These are phyloP conservation scores for Agrilus mali DNA, from an alignment of 2,888 invertebrate species.

Conservation along the genomic window DNA sequence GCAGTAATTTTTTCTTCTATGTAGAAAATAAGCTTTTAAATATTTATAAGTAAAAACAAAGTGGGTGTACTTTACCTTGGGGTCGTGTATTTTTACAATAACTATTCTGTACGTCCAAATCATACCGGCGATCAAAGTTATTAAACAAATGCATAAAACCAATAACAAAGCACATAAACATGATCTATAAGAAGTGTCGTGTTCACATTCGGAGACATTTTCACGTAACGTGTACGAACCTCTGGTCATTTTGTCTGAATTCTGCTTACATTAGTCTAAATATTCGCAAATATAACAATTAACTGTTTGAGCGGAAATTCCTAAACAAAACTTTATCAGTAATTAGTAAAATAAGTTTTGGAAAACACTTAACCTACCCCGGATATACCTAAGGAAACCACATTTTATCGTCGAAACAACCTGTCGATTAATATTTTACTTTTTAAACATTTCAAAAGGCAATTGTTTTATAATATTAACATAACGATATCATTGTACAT, in stretches of 20 bases:
- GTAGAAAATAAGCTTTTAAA: too few relatives aligned
- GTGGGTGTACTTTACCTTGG: too few relatives aligned
- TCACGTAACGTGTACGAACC: slow-evolving; percentile 13
- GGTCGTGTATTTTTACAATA: too few relatives aligned
- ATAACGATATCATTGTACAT: too few relatives aligned
- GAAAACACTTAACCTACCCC: slow-evolving; percentile 7
- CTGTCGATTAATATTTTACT: too few relatives aligned
- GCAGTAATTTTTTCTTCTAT: too few relatives aligned
- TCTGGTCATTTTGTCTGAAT: slow-evolving; percentile 10
- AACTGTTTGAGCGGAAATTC: too few relatives aligned
- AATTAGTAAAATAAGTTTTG: background rate
- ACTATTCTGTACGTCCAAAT: slow-evolving; percentile 4
- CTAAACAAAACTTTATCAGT: background rate
- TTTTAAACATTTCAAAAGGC: too few relatives aligned
- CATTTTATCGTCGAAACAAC: slow-evolving; percentile 8
- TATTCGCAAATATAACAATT: too few relatives aligned
- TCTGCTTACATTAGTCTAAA: background rate
- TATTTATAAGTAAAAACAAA: too few relatives aligned
- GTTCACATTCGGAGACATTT: slow-evolving; percentile 2
- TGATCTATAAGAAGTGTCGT: slow-evolving; percentile 15
- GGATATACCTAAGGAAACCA: slow-evolving; percentile 11
- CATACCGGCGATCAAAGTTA: slow-evolving; percentile 9
- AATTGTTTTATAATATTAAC: too few relatives aligned
- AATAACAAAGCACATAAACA: slow-evolving; percentile 15
- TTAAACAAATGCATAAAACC: slow-evolving; percentile 15